phyloP scores from a whole-genome alignment of 2,888 invertebrate species.

The Conchocele bisecta region DNA sequence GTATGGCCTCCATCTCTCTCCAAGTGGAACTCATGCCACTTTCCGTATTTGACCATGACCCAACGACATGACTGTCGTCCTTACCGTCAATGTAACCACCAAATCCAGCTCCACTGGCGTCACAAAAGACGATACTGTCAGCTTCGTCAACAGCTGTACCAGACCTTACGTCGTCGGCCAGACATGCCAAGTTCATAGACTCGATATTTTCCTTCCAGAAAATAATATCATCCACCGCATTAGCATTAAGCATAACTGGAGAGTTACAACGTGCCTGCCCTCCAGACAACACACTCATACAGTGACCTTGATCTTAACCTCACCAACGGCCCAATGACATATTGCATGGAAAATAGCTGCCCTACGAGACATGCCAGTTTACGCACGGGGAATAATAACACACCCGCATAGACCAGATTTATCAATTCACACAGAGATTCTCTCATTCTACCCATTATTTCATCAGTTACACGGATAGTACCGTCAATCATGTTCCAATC shows the following conservation, averaged over 20 bases:
- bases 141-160: background rate
- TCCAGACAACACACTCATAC: background rate
- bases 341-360: slow-evolving; percentile 6
- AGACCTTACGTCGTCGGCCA: background rate
- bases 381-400: background rate
- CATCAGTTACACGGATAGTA: slow-evolving; percentile 1
- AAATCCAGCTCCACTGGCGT: slow-evolving; percentile 36
- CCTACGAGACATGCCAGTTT: background rate
- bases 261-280: slow-evolving; percentile 1
- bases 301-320: background rate
- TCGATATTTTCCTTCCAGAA: slow-evolving; percentile 13
- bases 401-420: background rate
- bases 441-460: background rate
- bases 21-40: slow-evolving; percentile 23
- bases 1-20: slow-evolving; percentile 22
- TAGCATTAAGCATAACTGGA: background rate
- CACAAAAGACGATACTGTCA: slow-evolving; percentile 20
- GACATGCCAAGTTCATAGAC: background rate
- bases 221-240: background rate
- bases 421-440: background rate
- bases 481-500: background rate
- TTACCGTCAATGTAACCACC: background rate
- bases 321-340: background rate
- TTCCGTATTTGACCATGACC: slow-evolving; percentile 8
- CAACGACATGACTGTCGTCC: background rate